Percentiles rank a stretch among this genome's conserved stretches.
These are phyloP conservation scores for Drosophila melanogaster DNA, from an alignment of 1,140 invertebrate genomes.

Conservation along the genomic window Release_6_plus_ISO1_MT NT_033777.3:27420001-27420500, in stretches of 20 bases:
- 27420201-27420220: no score
- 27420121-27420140: background rate
- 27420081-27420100: background rate
- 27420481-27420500: constrained; percentile 76
- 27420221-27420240: background rate
- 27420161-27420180: no score
- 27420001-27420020: constrained; percentile 50
- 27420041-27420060: constrained; percentile 69
- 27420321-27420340: constrained; percentile 72
- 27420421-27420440: background rate
- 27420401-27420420: background rate
- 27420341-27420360: constrained; percentile 70
- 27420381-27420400: constrained; percentile 13
- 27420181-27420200: no score
- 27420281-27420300: constrained; percentile 71
- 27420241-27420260: constrained; percentile 7
- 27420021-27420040: constrained; percentile 74
- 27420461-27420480: constrained; percentile 40
- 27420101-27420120: background rate
- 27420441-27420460: constrained; percentile 13
- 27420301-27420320: constrained; percentile 31
- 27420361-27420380: constrained; percentile 52
- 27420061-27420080: constrained; percentile 49
- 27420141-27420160: background rate
- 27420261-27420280: constrained; percentile 29